Evolutionary conservation across 1,140 invertebrate species (phyloP).

Genomic region (Cecropterus lyciades): DNA sequence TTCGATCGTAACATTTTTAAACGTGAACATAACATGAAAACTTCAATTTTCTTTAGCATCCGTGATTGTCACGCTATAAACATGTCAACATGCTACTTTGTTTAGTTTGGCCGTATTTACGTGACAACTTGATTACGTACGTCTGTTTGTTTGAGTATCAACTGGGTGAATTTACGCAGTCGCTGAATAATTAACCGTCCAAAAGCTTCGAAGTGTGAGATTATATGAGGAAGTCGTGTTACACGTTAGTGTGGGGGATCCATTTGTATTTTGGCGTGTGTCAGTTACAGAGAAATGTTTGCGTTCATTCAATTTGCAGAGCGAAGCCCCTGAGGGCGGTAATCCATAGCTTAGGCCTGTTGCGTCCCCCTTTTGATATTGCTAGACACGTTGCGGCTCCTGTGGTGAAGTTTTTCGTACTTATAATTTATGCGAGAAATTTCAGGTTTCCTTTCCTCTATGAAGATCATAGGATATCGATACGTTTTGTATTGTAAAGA

Average conservation of each 20-base stretch:
- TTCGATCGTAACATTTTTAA: slow-evolving; percentile 41
- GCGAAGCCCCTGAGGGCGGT: slow-evolving; percentile 74
- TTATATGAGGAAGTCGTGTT: not conserved
- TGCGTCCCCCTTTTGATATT: slow-evolving; percentile 68
- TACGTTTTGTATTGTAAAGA: too few relatives aligned
- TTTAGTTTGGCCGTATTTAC: slow-evolving; percentile 41
- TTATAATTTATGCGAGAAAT: slow-evolving; percentile 18
- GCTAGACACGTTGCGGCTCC: slow-evolving; percentile 38
- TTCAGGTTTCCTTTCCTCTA: too few relatives aligned
- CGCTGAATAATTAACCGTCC: slow-evolving; percentile 21
- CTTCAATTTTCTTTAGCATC: slow-evolving; percentile 37
- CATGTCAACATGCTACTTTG: slow-evolving; percentile 50
- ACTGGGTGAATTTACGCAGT: slow-evolving; percentile 18
- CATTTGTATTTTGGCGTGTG: slow-evolving; percentile 48
- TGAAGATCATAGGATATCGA: too few relatives aligned
- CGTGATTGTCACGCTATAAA: slow-evolving; percentile 51
- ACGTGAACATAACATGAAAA: slow-evolving; percentile 45
- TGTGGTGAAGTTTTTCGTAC: too few relatives aligned
- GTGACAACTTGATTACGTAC: slow-evolving; percentile 41
- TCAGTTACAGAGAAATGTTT: slow-evolving; percentile 54
- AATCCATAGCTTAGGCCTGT: slow-evolving; percentile 76
- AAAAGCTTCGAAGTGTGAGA: slow-evolving; percentile 9
- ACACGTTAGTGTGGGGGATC: slow-evolving; percentile 7
- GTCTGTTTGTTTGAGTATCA: slow-evolving; percentile 28
- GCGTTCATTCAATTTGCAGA: slow-evolving; percentile 77